A percentile compares a stretch with the other conserved stretches of the same genome.
These are phyloP conservation scores for Drosophila carrolli DNA, from an alignment of 1,140 invertebrate genomes.

Conservation along the genomic window DNA sequence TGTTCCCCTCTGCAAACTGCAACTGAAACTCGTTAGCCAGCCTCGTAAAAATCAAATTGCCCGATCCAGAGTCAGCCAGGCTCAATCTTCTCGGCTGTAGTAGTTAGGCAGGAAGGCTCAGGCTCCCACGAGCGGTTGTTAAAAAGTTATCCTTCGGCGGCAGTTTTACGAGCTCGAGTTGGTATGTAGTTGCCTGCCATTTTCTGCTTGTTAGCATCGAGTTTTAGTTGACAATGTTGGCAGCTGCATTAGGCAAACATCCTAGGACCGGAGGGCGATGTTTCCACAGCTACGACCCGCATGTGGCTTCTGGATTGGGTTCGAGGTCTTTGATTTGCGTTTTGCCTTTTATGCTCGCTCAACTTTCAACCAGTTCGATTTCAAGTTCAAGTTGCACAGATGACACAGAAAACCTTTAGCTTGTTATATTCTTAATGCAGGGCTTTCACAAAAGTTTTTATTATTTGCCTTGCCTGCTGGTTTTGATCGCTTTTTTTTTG, in stretches of 20 bases:
- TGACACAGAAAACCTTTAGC: slow-evolving; percentile 46
- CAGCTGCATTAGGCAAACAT: slow-evolving; percentile 68
- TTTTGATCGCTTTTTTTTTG: slow-evolving; percentile 22
- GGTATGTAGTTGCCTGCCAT: slow-evolving; percentile 58
- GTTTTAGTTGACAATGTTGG: slow-evolving; percentile 71
- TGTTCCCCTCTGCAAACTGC: slow-evolving; percentile 55
- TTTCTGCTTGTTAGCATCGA: slow-evolving; percentile 71
- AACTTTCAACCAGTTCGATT: slow-evolving; percentile 62
- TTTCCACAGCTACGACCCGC: slow-evolving; percentile 14
- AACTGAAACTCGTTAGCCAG: slow-evolving; percentile 65
- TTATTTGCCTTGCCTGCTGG: slow-evolving; percentile 32
- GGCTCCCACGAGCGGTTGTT: slow-evolving; percentile 49
- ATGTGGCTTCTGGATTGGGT: slow-evolving; percentile 34
- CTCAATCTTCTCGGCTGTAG: slow-evolving; percentile 24
- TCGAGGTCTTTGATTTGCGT: slow-evolving; percentile 58
- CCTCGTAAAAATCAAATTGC: slow-evolving; percentile 72
- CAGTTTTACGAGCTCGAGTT: slow-evolving; percentile 68
- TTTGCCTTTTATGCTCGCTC: slow-evolving; percentile 49
- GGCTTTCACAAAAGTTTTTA: slow-evolving; percentile 43
- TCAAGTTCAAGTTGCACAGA: slow-evolving; percentile 66
- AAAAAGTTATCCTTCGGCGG: slow-evolving; percentile 72
- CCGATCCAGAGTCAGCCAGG: slow-evolving; percentile 13
- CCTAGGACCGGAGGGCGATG: background rate
- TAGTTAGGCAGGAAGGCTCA: slow-evolving; percentile 23
- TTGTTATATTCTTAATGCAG: slow-evolving; percentile 59